phyloP scores from a whole-genome alignment of 2,113 vertebrate species.

The Cynopterus brachyotis region DNA sequence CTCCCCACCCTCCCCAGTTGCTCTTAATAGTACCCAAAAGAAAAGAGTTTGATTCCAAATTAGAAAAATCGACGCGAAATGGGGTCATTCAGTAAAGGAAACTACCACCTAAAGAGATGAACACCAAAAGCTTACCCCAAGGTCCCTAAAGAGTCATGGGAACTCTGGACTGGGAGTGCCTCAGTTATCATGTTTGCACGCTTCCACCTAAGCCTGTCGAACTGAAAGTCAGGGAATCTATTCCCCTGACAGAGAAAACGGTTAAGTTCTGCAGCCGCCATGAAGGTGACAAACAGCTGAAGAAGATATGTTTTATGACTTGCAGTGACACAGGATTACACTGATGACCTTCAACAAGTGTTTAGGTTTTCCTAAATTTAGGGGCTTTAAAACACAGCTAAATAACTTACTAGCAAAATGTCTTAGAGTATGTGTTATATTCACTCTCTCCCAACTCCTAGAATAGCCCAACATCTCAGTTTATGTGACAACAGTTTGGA shows the following conservation, averaged over 20 bases:
- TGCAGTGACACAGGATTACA: background rate
- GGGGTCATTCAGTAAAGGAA: conserved; percentile 55
- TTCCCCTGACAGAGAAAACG: background rate
- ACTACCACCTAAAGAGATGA: background rate
- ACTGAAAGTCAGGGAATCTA: background rate
- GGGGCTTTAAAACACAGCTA: conserved; percentile 30
- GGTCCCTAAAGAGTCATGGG: background rate
- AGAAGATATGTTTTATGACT: conserved; percentile 26
- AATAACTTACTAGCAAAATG: conserved; percentile 27
- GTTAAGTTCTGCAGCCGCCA: background rate
- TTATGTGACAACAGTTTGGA: conserved; percentile 60
- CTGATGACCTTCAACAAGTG: background rate
- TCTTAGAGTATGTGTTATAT: conserved; percentile 27
- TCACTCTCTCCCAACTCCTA: background rate
- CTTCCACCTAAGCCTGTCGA: background rate
- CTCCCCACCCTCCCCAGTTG: background rate
- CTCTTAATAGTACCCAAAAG: conserved; percentile 33
- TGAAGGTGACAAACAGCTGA: background rate
- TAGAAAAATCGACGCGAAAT: conserved; percentile 37
- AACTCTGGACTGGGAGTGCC: background rate
- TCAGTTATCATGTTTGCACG: background rate
- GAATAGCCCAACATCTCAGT: conserved; percentile 48
- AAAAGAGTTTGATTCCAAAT: conserved; percentile 12
- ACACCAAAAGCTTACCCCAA: background rate
- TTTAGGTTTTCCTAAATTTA: conserved; percentile 37